Percentiles rank a stretch among this genome's conserved stretches.
These are phyloP conservation scores for Drosophila falleni DNA, from an alignment of 2,888 invertebrate genomes.

Conservation along the genomic window DNA sequence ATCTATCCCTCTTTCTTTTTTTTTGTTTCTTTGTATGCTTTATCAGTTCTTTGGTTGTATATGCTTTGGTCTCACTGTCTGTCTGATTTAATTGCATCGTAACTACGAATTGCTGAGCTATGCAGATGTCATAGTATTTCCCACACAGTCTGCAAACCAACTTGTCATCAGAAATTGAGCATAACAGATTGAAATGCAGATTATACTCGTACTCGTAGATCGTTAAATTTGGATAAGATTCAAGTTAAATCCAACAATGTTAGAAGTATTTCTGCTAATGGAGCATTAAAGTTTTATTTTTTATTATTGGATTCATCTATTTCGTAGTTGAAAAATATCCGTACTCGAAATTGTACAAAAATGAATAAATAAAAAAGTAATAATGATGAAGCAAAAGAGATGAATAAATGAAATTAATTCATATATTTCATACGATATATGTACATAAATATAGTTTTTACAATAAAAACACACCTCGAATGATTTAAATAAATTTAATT, in stretches of 20 bases:
- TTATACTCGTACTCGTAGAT: conserved; percentile 11
- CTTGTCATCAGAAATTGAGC: conserved; percentile 33
- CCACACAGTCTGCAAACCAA: conserved; percentile 16
- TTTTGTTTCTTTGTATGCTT: conserved; percentile 21
- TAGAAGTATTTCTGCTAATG: not conserved
- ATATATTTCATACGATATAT: too few species aligned
- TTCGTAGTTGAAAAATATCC: not conserved
- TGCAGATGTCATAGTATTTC: conserved; percentile 26
- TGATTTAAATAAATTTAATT: too few species aligned
- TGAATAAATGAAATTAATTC: too few species aligned
- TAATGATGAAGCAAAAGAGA: too few species aligned
- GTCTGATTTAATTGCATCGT: conserved; percentile 47
- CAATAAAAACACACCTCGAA: too few species aligned
- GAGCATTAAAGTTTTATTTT: not conserved
- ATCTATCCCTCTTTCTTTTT: not conserved
- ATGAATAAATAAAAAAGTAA: too few species aligned
- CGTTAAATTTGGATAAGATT: not conserved
- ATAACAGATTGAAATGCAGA: conserved; percentile 14
- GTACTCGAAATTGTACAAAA: not conserved
- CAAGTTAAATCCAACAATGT: not conserved
- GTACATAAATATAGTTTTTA: too few species aligned
- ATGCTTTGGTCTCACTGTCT: conserved; percentile 1
- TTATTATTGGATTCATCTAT: not conserved
- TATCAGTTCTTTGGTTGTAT: conserved; percentile 16
- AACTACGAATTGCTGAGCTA: conserved; percentile 30